Percentiles rank a stretch among this genome's conserved stretches.
Evolutionary conservation across 2,888 invertebrate species (phyloP).

Genomic region (Rosalia funebris): DNA sequence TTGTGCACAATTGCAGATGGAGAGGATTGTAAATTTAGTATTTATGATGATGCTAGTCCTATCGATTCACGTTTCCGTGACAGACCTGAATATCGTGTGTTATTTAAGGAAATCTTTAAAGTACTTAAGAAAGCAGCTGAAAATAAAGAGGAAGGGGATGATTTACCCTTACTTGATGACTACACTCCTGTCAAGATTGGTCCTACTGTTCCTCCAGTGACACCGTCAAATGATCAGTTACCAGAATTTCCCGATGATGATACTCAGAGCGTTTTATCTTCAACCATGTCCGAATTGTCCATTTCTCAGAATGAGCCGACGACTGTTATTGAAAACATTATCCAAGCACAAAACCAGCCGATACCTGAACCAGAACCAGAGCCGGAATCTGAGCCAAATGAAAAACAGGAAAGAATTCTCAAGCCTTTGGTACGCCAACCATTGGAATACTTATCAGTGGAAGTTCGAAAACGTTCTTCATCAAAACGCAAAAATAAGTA

Average conservation of each 20-base stretch:
- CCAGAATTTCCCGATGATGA: slow-evolving; percentile 72
- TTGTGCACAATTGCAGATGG: slow-evolving; percentile 87
- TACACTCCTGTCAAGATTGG: slow-evolving; percentile 60
- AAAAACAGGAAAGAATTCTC: slow-evolving; percentile 66
- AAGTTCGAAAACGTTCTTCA: slow-evolving; percentile 75
- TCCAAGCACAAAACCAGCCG: slow-evolving; percentile 59
- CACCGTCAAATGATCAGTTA: slow-evolving; percentile 72
- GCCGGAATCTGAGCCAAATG: slow-evolving; percentile 54
- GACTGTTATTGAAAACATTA: slow-evolving; percentile 68
- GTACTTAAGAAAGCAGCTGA: slow-evolving; percentile 86
- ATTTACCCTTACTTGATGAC: slow-evolving; percentile 77
- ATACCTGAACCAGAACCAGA: slow-evolving; percentile 54
- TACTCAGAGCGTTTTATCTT: slow-evolving; percentile 79
- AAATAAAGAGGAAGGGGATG: slow-evolving; percentile 83
- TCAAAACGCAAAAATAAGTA: slow-evolving; percentile 71
- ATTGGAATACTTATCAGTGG: slow-evolving; percentile 78
- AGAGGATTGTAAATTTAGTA: slow-evolving; percentile 86
- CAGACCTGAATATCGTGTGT: slow-evolving; percentile 81
- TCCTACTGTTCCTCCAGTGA: slow-evolving; percentile 71
- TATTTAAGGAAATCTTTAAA: slow-evolving; percentile 86
- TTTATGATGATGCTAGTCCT: slow-evolving; percentile 80
- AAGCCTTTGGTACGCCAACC: slow-evolving; percentile 78
- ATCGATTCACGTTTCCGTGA: slow-evolving; percentile 85
- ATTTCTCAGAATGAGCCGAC: slow-evolving; percentile 76
- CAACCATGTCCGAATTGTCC: slow-evolving; percentile 78